Percentiles rank a stretch among this genome's conserved stretches.
These are phyloP conservation scores for Siniperca obscura DNA, from an alignment of 2,797 vertebrate genomes.

Conservation along the genomic window DNA sequence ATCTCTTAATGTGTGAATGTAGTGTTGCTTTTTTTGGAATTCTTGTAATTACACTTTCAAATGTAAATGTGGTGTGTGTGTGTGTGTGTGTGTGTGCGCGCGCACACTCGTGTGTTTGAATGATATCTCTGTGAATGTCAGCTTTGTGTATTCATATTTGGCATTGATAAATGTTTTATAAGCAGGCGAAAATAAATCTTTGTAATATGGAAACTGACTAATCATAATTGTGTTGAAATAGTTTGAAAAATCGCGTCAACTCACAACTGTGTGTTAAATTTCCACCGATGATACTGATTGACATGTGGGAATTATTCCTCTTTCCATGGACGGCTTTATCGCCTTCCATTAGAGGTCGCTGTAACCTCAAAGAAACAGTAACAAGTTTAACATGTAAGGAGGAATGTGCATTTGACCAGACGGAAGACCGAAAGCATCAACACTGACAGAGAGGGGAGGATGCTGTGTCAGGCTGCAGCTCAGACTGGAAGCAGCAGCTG, in stretches of 20 bases:
- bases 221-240: neutral
- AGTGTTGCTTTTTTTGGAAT: conserved; percentile 41
- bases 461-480: conserved; percentile 53
- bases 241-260: neutral
- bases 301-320: neutral
- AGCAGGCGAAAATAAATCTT: conserved; percentile 62
- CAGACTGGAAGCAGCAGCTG: conserved; percentile 26
- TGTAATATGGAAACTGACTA: conserved; percentile 44
- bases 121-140: conserved; percentile 31
- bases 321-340: neutral
- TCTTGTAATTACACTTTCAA: conserved; percentile 46
- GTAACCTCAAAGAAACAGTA: conserved; percentile 17
- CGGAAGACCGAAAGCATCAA: conserved; percentile 47
- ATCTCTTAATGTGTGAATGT: conserved; percentile 31
- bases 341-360: conserved; percentile 62
- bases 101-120: neutral
- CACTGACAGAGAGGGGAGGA: conserved; percentile 28
- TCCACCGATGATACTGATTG: neutral
- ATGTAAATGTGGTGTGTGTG: conserved; percentile 37
- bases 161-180: conserved; percentile 63
- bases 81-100: neutral
- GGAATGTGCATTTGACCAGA: conserved; percentile 51
- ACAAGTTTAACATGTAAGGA: conserved; percentile 11
- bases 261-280: conserved; percentile 4
- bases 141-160: conserved; percentile 60